These are phyloP conservation scores for Neopipo cinnamomea DNA, from an alignment of 2,113 vertebrate genomes.

Conservation along the genomic window DNA sequence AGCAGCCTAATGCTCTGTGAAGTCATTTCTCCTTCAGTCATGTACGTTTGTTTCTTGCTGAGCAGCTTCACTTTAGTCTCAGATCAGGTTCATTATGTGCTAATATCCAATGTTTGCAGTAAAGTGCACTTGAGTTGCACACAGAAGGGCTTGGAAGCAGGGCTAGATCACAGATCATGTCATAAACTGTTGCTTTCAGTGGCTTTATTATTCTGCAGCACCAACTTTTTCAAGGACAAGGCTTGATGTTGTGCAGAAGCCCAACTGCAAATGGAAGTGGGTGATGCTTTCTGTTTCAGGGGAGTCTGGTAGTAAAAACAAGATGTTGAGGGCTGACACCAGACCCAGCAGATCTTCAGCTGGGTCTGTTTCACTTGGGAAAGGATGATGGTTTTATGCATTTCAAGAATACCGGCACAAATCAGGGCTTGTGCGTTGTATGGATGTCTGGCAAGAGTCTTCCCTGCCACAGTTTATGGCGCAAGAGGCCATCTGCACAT, in stretches of 20 bases:
- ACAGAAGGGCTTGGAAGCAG: not conserved
- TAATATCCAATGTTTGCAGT: not conserved
- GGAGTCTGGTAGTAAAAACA: not conserved
- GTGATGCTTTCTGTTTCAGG: not conserved
- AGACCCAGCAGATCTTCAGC: not conserved
- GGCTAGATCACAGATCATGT: not conserved
- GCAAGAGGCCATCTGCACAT: not conserved
- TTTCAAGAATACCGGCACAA: not conserved
- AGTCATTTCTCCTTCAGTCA: not conserved
- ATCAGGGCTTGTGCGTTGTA: not conserved
- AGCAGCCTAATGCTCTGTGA: not conserved
- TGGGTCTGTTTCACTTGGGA: not conserved
- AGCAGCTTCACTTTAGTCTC: not conserved
- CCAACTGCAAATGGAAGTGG: not conserved
- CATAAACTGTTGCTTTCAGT: not conserved
- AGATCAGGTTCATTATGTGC: not conserved
- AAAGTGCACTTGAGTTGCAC: not conserved
- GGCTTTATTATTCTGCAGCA: not conserved
- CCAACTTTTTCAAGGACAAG: not conserved
- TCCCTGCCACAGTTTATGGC: not conserved
- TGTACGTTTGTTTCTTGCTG: not conserved
- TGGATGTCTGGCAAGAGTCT: not conserved
- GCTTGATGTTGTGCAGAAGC: not conserved
- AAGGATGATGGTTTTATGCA: not conserved
- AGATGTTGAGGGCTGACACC: not conserved